phyloP scores from a whole-genome alignment of 2,113 vertebrate genomes.

The Microcebus murinus region DNA sequence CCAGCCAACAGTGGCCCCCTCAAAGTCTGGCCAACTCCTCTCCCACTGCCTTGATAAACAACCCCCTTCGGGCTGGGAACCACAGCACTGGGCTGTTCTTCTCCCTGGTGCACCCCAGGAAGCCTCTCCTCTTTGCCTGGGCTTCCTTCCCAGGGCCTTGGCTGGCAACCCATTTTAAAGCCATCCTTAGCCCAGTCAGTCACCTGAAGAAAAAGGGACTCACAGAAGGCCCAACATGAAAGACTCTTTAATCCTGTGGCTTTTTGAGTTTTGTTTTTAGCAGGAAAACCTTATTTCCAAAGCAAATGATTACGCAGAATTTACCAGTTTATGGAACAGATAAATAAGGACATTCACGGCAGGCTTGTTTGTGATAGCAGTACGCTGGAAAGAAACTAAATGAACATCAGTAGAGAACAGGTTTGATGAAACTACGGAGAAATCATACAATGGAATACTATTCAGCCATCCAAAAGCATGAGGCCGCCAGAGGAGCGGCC shows the following conservation, averaged over 20 bases:
- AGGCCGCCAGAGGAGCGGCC: neutral
- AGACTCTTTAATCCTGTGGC: conserved; percentile 36
- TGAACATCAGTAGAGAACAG: neutral
- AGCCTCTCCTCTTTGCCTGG: conserved; percentile 63
- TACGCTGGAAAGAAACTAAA: conserved; percentile 47
- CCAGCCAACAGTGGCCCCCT: conserved; percentile 74
- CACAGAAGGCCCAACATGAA: conserved; percentile 40
- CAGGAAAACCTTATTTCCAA: conserved; percentile 67
- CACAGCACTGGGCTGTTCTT: conserved; percentile 22
- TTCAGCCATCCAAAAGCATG: neutral
- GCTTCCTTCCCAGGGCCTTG: conserved; percentile 75
- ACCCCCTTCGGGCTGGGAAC: neutral
- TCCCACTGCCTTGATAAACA: conserved; percentile 64
- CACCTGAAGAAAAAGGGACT: conserved; percentile 62
- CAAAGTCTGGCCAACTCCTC: conserved; percentile 40
- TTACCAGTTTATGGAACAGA: conserved; percentile 51
- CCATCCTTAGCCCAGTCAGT: conserved; percentile 60
- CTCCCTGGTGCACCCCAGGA: conserved; percentile 64
- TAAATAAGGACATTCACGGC: conserved; percentile 32
- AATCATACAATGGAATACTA: conserved; percentile 3
- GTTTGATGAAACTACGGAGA: neutral
- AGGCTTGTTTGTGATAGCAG: conserved; percentile 27
- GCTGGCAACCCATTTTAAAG: conserved; percentile 64
- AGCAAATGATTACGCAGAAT: conserved; percentile 46
- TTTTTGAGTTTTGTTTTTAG: conserved; percentile 61